A percentile compares a stretch with the other conserved stretches of the same genome.
Evolutionary conservation across 2,797 vertebrate genomes (phyloP).

Genomic region (Picus viridis): DNA sequence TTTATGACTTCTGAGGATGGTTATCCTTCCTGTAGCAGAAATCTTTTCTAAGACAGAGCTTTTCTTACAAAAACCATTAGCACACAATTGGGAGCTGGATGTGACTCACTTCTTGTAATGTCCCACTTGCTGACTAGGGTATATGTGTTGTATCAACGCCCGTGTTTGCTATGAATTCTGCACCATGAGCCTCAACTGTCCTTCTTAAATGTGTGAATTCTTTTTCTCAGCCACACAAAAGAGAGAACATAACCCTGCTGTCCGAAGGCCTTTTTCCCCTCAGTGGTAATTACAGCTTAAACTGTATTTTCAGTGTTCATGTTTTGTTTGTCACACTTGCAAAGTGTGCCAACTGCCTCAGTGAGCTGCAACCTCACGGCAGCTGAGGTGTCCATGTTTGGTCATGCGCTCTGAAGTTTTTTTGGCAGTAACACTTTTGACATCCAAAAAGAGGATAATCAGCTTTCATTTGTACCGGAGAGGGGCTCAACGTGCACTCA

Average conservation of each 20-base stretch:
- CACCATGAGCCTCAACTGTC: background rate
- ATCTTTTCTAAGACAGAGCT: background rate
- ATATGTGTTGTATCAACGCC: background rate
- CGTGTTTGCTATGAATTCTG: background rate
- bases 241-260: background rate
- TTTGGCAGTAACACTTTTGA: slow-evolving; percentile 9
- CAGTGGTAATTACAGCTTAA: background rate
- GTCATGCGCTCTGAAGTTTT: slow-evolving; percentile 47
- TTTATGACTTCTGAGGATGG: background rate
- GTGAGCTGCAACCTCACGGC: background rate
- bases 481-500: background rate
- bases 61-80: background rate
- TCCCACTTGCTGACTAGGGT: background rate
- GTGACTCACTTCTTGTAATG: background rate
- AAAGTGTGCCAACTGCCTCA: slow-evolving; percentile 4
- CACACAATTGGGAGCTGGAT: background rate
- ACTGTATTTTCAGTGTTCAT: slow-evolving; percentile 8
- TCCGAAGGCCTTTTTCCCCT: background rate
- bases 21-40: background rate
- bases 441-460: slow-evolving; percentile 3
- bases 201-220: background rate
- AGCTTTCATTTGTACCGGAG: slow-evolving; percentile 6
- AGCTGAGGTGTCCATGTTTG: slow-evolving; percentile 55
- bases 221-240: background rate
- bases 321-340: background rate